These are phyloP conservation scores for Poeciliopsis turrubarensis DNA, from an alignment of 2,113 vertebrate genomes.

Conservation along the genomic window DNA sequence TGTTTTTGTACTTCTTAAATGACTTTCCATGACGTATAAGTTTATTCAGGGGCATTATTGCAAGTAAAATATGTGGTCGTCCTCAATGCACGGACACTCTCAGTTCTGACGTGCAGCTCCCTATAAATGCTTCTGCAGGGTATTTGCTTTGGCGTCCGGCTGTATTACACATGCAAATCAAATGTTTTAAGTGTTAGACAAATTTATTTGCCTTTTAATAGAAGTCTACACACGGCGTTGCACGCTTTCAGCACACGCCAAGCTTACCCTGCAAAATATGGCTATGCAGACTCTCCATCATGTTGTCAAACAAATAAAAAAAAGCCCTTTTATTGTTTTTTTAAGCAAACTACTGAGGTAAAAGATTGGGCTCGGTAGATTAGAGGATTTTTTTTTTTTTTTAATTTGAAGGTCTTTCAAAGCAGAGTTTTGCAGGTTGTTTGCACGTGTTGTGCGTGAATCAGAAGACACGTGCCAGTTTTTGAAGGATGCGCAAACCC, in stretches of 20 bases:
- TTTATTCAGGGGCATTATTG: background rate
- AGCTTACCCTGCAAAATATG: background rate
- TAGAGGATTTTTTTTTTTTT: background rate
- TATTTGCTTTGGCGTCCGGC: constrained; percentile 28
- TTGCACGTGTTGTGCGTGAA: background rate
- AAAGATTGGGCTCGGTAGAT: background rate
- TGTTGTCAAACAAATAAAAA: background rate
- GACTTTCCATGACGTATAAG: background rate
- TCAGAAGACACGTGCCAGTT: background rate
- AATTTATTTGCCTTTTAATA: constrained; percentile 21
- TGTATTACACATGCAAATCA: constrained; percentile 5
- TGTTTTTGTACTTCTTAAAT: background rate
- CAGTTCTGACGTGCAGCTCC: background rate
- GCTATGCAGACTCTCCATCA: background rate
- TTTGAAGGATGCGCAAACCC: constrained; percentile 16
- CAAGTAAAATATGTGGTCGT: background rate
- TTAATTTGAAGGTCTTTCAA: background rate
- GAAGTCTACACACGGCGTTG: background rate
- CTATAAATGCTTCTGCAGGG: background rate
- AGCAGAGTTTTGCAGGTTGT: background rate
- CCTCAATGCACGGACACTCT: background rate
- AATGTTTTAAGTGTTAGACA: constrained; percentile 20
- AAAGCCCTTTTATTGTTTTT: background rate
- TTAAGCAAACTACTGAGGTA: background rate
- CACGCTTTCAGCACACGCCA: constrained; percentile 6